Conservation (phyloP, 2,888 invertebrate genomes). For the Pristionchus arcanus region DNA sequence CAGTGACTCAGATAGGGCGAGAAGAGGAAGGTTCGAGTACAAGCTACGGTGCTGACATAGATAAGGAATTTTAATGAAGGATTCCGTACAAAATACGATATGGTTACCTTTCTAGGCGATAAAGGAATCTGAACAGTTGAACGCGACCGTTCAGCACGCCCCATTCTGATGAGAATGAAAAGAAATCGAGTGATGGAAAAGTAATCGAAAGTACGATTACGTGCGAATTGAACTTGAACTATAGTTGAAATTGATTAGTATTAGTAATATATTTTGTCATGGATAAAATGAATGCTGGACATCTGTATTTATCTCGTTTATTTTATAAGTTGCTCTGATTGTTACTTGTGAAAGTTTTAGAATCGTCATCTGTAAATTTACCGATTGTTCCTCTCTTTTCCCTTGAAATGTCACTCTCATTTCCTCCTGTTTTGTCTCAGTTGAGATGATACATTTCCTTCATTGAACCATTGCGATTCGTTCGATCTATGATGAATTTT, state of each 20-base stretch:
- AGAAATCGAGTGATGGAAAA: background rate
- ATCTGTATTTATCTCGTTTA: no score
- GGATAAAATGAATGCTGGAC: background rate
- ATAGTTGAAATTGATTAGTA: background rate
- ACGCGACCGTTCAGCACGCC: background rate
- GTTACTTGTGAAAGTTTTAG: no score
- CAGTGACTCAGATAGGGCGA: background rate
- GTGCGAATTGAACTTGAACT: background rate
- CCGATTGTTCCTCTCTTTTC: no score
- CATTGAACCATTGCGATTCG: no score
- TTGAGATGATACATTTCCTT: no score
- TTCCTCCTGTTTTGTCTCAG: no score
- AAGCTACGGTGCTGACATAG: background rate
- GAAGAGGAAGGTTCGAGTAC: background rate
- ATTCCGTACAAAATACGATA: background rate
- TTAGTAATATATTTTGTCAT: background rate
- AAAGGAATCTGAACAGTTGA: background rate
- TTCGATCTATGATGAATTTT: no score
- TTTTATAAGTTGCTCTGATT: no score
- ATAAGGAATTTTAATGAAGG: no score
- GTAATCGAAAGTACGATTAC: background rate
- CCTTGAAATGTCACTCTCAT: no score
- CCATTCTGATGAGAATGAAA: slow-evolving; percentile 14
- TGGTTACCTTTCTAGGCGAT: background rate
- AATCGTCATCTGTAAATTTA: no score